These are phyloP conservation scores for Calameuta pallipes DNA, from an alignment of 2,888 invertebrate species.

Conservation along the genomic window DNA sequence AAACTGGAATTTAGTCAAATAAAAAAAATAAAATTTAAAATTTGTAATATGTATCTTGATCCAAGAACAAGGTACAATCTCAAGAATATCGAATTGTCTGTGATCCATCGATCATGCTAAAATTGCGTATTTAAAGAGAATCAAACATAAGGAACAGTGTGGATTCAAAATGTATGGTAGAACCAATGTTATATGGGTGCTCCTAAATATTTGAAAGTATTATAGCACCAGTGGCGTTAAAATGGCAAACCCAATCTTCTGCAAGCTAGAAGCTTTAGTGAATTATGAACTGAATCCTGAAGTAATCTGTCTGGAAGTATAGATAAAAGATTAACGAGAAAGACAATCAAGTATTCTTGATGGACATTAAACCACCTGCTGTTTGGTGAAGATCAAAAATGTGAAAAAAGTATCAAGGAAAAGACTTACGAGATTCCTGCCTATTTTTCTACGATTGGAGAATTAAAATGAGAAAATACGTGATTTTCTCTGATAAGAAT, in stretches of 20 bases:
- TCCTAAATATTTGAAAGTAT: no score
- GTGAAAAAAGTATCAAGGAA: neutral
- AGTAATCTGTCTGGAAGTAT: neutral
- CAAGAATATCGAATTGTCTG: no score
- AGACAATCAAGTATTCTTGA: neutral
- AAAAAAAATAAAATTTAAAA: neutral
- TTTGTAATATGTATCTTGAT: neutral
- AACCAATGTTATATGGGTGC: no score
- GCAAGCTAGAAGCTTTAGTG: neutral
- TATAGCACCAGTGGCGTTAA: no score
- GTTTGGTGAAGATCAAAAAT: neutral
- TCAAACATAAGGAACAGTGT: no score
- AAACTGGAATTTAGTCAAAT: neutral
- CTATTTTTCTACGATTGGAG: neutral
- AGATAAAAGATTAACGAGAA: neutral
- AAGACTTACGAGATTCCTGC: neutral
- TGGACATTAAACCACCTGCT: neutral
- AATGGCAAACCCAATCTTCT: no score
- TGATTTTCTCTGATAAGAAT: neutral
- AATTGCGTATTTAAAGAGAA: no score
- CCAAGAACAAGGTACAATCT: no score
- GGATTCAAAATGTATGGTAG: no score
- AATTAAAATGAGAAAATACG: neutral
- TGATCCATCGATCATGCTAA: no score
- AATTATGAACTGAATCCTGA: neutral